Evolutionary conservation across 53 echinoderm and acorn worm genomes (phyloP).

Genomic region (Temnopleurus reevesii): DNA sequence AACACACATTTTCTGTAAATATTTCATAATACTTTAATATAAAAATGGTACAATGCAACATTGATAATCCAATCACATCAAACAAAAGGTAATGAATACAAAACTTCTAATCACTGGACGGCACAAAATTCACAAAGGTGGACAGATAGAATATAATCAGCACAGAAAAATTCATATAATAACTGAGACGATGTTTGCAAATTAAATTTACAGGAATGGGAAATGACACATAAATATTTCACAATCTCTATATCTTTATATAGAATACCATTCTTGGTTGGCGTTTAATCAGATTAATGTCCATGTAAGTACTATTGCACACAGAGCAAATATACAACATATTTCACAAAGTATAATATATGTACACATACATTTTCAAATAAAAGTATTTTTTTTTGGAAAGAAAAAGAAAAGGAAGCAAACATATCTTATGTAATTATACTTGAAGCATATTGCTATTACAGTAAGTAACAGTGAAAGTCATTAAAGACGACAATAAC

Average conservation of each 20-base stretch:
- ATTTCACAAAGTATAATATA: constrained; percentile 12
- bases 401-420: background rate
- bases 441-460: background rate
- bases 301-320: constrained; percentile 21
- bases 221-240: background rate
- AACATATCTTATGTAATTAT: no score
- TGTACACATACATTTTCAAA: background rate
- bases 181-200: background rate
- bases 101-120: constrained; percentile 19
- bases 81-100: background rate
- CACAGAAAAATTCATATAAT: background rate
- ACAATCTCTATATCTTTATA: background rate
- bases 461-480: background rate
- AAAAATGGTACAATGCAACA: background rate
- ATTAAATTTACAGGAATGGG: background rate
- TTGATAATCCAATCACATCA: background rate
- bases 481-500: background rate
- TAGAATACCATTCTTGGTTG: background rate
- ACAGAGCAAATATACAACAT: constrained; percentile 10
- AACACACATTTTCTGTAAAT: background rate
- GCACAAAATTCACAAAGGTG: background rate
- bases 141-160: background rate
- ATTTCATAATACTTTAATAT: constrained; percentile 27
- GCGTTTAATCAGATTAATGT: background rate
- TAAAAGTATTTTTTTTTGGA: background rate